phyloP scores from a whole-genome alignment of 1,140 invertebrate species.

The Lordiphosa mommai region DNA sequence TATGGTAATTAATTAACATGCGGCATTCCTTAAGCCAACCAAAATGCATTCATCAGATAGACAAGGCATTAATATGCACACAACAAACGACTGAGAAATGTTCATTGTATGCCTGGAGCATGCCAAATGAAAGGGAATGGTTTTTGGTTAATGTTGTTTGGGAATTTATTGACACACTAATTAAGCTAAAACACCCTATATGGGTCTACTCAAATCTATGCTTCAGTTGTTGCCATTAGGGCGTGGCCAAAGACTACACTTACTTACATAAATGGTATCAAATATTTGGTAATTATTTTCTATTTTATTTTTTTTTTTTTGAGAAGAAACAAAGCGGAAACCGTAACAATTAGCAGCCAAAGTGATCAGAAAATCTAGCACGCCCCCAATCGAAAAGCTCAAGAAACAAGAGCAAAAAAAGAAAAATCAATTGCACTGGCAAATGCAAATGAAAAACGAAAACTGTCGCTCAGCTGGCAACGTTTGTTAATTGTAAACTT shows the following conservation, averaged over 20 bases:
- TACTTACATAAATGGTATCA: conserved; percentile 47
- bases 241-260: conserved; percentile 21
- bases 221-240: conserved; percentile 41
- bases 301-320: not conserved
- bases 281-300: conserved; percentile 63
- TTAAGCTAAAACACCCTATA: conserved; percentile 49
- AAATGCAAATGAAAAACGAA: conserved; percentile 42
- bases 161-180: conserved; percentile 11
- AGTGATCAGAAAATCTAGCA: conserved; percentile 29
- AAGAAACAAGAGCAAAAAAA: conserved; percentile 9
- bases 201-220: conserved; percentile 31
- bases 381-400: conserved; percentile 38
- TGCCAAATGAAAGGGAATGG: conserved; percentile 37
- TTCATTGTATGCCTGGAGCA: conserved; percentile 19
- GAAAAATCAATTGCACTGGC: conserved; percentile 41
- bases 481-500: conserved; percentile 53
- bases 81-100: conserved; percentile 33
- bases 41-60: conserved; percentile 33
- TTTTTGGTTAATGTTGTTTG: too few species aligned
- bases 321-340: conserved; percentile 41
- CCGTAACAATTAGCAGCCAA: conserved; percentile 54
- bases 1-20: conserved; percentile 62
- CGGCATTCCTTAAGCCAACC: conserved; percentile 23
- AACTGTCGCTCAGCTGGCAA: conserved; percentile 44
- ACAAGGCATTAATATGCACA: conserved; percentile 28